Conservation (phyloP, 1,140 invertebrate species). For the Anastrepha obliqua region DNA sequence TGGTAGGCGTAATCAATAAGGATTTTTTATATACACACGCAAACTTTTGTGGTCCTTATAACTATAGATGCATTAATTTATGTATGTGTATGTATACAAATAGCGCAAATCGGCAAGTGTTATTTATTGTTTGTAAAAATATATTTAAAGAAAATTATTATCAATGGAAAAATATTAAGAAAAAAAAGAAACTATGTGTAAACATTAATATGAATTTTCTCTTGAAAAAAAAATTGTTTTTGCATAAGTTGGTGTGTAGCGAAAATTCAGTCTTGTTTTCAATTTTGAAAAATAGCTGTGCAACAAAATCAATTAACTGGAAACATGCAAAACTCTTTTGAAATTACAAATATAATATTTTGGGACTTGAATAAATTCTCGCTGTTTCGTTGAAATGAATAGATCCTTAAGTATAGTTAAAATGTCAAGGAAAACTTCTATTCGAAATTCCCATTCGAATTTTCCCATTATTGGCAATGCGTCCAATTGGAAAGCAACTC, state of each 20-base stretch:
- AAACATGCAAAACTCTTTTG: too few species aligned
- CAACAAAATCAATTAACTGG: too few species aligned
- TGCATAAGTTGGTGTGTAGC: neutral
- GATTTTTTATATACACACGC: conserved; percentile 39
- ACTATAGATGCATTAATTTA: neutral
- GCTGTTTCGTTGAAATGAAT: too few species aligned
- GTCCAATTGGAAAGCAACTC: too few species aligned
- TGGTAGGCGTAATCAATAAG: conserved; percentile 32
- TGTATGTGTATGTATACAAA: conserved; percentile 35
- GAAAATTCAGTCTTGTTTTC: neutral
- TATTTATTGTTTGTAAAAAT: neutral
- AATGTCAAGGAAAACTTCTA: neutral
- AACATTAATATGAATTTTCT: neutral
- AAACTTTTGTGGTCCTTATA: conserved; percentile 42
- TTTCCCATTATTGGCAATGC: neutral
- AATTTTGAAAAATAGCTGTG: neutral
- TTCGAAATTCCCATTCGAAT: neutral
- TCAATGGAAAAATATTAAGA: neutral
- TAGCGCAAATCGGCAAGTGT: neutral
- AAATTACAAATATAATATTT: too few species aligned
- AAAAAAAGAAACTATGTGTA: neutral
- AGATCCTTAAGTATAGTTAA: neutral
- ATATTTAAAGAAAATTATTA: neutral
- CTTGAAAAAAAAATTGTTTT: neutral
- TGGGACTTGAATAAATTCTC: too few species aligned